Conservation (phyloP, 2,797 vertebrate species). For the Gobio occitaniae region DNA sequence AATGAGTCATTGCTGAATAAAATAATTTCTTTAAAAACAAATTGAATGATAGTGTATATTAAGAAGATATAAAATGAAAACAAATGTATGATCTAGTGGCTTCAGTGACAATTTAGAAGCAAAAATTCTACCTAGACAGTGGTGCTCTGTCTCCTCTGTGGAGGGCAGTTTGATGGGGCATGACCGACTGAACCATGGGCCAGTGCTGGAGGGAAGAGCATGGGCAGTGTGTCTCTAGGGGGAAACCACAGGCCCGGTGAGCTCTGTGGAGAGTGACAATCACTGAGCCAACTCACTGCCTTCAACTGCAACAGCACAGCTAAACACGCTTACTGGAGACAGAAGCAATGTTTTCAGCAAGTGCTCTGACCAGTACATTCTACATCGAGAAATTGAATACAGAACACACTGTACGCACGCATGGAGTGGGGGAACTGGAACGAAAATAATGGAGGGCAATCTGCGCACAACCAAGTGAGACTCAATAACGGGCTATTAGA, state of each 20-base stretch:
- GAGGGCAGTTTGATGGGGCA: conserved; percentile 46
- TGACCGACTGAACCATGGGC: conserved; percentile 44
- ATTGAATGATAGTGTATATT: background rate
- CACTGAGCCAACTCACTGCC: conserved; percentile 21
- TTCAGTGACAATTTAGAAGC: background rate
- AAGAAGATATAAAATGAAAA: conserved; percentile 1
- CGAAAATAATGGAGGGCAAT: background rate
- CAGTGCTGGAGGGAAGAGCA: conserved; percentile 44
- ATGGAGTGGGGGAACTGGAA: background rate
- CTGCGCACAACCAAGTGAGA: conserved; percentile 10
- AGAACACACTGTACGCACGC: background rate
- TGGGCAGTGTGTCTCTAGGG: conserved; percentile 39
- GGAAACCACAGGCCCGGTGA: conserved; percentile 42
- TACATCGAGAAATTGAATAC: background rate
- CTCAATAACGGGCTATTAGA: background rate
- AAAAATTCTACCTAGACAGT: background rate
- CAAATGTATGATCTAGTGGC: background rate
- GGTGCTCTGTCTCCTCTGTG: conserved; percentile 27
- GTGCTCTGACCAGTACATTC: background rate
- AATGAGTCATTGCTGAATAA: background rate
- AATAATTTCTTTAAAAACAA: background rate
- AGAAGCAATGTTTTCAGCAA: conserved; percentile 24
- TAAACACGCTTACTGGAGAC: conserved; percentile 18
- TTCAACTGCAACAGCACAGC: conserved; percentile 28
- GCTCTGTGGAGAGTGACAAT: conserved; percentile 40